A percentile compares a stretch with the other conserved stretches of the same genome.
These are phyloP conservation scores for Nannoperca obscura DNA, from an alignment of 2,797 vertebrate genomes.

Conservation along the genomic window DNA sequence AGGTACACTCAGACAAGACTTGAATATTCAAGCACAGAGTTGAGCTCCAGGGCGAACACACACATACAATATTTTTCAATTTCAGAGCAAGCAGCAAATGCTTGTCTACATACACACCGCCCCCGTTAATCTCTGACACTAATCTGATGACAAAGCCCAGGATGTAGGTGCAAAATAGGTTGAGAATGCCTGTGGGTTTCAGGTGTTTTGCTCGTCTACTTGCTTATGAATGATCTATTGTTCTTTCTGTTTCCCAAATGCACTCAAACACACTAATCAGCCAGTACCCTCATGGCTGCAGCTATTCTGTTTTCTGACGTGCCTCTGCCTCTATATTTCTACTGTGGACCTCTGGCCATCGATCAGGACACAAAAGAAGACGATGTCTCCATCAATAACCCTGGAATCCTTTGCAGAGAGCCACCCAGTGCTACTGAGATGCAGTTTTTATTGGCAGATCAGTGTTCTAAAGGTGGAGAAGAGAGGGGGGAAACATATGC, in stretches of 20 bases:
- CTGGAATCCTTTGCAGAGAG: conserved; percentile 40
- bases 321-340: conserved; percentile 43
- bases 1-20: conserved; percentile 16
- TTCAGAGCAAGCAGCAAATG: conserved; percentile 23
- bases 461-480: neutral
- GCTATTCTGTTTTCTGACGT: conserved; percentile 42
- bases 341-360: conserved; percentile 46
- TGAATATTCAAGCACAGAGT: conserved; percentile 25
- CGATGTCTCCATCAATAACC: conserved; percentile 58
- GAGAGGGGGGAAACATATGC: neutral
- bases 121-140: conserved; percentile 41
- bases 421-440: conserved; percentile 5
- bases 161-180: conserved; percentile 18
- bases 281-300: conserved; percentile 5
- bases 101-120: conserved; percentile 15
- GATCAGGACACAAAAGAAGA: conserved; percentile 60
- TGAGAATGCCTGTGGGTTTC: conserved; percentile 14
- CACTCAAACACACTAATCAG: conserved; percentile 17
- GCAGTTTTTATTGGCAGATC: conserved; percentile 9
- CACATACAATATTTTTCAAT: conserved; percentile 14
- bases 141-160: conserved; percentile 36
- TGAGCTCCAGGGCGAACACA: conserved; percentile 4
- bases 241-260: conserved; percentile 17
- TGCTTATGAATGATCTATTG: conserved; percentile 25
- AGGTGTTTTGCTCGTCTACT: conserved; percentile 20